A percentile compares a stretch with the other conserved stretches of the same genome.
phyloP scores from a whole-genome alignment of 2,888 invertebrate species.

The Calliopum simillimum region DNA sequence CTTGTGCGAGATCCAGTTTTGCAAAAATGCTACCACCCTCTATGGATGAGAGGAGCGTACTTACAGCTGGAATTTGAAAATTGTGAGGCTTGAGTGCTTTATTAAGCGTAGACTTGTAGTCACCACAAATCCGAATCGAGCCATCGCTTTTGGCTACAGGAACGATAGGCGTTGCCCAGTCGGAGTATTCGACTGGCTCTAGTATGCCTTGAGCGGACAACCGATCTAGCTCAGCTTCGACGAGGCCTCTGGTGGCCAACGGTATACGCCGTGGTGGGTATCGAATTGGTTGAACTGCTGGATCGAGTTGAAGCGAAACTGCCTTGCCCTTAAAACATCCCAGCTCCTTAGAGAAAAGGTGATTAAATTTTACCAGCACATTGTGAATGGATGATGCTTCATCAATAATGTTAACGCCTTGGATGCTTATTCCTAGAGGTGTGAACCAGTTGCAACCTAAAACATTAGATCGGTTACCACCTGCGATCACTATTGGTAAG shows the following conservation, averaged over 20 bases:
- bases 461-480: conserved; percentile 32
- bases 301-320: conserved; percentile 23
- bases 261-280: conserved; percentile 28
- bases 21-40: conserved; percentile 55
- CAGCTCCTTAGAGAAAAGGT: conserved; percentile 34
- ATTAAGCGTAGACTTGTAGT: conserved; percentile 55
- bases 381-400: conserved; percentile 15
- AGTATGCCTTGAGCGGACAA: conserved; percentile 46
- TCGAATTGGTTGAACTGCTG: conserved; percentile 18
- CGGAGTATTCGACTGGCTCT: conserved; percentile 37
- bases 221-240: conserved; percentile 43
- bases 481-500: conserved; percentile 39
- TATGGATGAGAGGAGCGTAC: conserved; percentile 41
- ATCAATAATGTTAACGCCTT: conserved; percentile 33
- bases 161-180: conserved; percentile 39
- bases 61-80: conserved; percentile 46
- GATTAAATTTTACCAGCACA: conserved; percentile 25
- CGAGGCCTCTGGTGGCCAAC: conserved; percentile 17
- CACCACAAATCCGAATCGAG: conserved; percentile 50
- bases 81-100: conserved; percentile 46
- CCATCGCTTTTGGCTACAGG: conserved; percentile 34
- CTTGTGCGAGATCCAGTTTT: conserved; percentile 60
- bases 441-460: conserved; percentile 40
- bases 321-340: conserved; percentile 35
- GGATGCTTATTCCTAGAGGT: conserved; percentile 38